A percentile compares a stretch with the other conserved stretches of the same genome.
phyloP scores from a whole-genome alignment of 2,113 vertebrate species.

The Columba livia region DNA sequence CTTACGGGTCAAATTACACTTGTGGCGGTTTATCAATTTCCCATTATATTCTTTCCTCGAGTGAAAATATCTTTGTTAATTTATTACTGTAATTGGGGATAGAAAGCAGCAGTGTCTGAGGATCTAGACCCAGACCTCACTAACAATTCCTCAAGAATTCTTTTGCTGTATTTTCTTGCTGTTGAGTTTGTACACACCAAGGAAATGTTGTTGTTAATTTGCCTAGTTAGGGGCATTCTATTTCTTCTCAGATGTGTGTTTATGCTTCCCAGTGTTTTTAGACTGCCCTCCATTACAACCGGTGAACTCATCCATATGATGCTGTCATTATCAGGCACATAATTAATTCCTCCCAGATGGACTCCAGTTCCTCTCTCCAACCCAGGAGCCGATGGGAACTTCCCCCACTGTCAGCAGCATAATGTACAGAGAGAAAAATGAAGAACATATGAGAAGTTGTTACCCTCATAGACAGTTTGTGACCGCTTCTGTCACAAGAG shows the following conservation, averaged over 20 bases:
- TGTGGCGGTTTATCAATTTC: neutral
- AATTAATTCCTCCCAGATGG: constrained; percentile 32
- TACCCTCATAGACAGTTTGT: neutral
- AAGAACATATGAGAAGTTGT: constrained; percentile 13
- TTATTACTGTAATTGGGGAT: neutral
- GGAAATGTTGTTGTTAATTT: neutral
- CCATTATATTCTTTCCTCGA: neutral
- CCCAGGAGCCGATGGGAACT: neutral
- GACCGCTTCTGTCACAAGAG: neutral
- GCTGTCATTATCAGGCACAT: neutral
- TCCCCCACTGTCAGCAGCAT: neutral
- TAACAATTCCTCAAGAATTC: neutral
- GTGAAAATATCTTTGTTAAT: neutral
- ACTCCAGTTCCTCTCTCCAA: neutral
- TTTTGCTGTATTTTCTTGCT: neutral
- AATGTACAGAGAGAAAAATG: neutral
- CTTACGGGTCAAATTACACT: neutral
- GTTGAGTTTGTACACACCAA: neutral
- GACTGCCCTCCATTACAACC: neutral
- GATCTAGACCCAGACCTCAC: neutral
- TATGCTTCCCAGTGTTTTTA: neutral
- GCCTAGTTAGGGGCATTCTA: neutral
- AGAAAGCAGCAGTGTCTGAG: neutral
- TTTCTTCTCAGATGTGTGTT: neutral
- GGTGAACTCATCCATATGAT: neutral